A percentile compares a stretch with the other conserved stretches of the same genome.
These are phyloP conservation scores for Apotomis turbidana DNA, from an alignment of 2,888 invertebrate species.

Conservation along the genomic window DNA sequence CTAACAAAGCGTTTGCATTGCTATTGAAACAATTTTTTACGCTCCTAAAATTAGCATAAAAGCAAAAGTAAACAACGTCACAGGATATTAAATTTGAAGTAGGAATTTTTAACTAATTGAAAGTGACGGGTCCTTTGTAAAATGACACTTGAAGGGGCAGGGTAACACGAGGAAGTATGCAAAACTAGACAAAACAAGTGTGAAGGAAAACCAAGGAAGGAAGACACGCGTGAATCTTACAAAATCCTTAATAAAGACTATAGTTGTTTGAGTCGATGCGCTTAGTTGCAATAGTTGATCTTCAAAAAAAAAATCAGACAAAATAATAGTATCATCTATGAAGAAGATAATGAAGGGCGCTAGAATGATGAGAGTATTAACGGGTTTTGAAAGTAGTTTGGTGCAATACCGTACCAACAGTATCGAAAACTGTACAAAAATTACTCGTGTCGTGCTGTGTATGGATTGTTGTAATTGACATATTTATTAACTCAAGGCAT, in stretches of 20 bases:
- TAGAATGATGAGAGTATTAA: background rate
- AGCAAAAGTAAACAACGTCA: conserved; percentile 50
- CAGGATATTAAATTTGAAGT: conserved; percentile 56
- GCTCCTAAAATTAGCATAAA: conserved; percentile 45
- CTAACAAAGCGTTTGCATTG: conserved; percentile 36
- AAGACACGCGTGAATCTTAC: background rate
- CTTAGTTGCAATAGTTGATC: background rate
- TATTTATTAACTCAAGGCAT: no score
- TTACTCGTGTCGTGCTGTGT: no score
- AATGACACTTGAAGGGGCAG: conserved; percentile 54
- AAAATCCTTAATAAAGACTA: background rate
- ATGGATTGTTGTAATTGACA: no score
- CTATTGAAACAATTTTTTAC: conserved; percentile 43
- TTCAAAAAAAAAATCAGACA: background rate
- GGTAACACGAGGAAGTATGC: conserved; percentile 48
- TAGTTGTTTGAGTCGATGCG: background rate
- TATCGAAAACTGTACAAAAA: no score
- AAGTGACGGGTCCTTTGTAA: conserved; percentile 62
- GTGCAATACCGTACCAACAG: no score
- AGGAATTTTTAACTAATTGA: conserved; percentile 60
- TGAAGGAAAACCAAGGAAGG: background rate
- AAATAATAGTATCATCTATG: conserved; percentile 24
- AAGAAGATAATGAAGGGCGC: conserved; percentile 22
- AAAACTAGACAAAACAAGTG: conserved; percentile 49
- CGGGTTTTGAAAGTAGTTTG: conserved; percentile 5